Evolutionary conservation across 2,113 vertebrate species (phyloP), one percentile per base, ranked within the genome.

Genomic region (Amphilophus citrinellus): DNA sequence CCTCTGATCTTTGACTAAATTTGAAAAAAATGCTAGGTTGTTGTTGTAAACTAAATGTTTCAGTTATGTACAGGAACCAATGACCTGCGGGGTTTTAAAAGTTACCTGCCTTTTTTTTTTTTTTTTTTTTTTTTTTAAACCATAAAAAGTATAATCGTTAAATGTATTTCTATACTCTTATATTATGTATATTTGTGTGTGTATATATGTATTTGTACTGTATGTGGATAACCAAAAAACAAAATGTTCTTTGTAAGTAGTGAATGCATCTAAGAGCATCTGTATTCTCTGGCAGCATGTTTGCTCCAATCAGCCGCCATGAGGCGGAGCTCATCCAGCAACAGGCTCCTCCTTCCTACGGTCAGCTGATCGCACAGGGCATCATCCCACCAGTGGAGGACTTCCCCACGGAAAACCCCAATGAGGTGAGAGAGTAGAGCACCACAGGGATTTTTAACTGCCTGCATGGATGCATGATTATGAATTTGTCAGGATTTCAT

Each of bases 331-430:
- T 98, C 22, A 96, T 98, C 44, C 97, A 97, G 86, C 97, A 97
- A 89, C 97, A 98, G 91, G 97, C 97, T 1, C 97, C 97, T 0
- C 97, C 97, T 1, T 98, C 97, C 42, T 98, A 98, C 0, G 97
- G 97, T 77, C 97, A 98, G 88, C 95, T 98, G 78, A 98, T 98
- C 1, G 97, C 97, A 9, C 97, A 97, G 88, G 97, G 97, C 1
- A 95, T 96, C 88, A 98, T 98, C 79, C 97, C 97, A 0, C 97
- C 97, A 10, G 97, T 98, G 13, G 97, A 98, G 63, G 97, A 98
- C 93, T 98, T 98, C 83, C 97, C 97, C 30, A 97, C 97, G 1
- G 97, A 98, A 90, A 97, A 96, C 84, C 97, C 97, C 3, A 97
- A 94, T 50, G 97, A 98, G 82, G 97, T 98, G 82, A 95, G 86